A percentile compares a stretch with the other conserved stretches of the same genome.
Evolutionary conservation across 1,140 invertebrate species (phyloP).

Genomic region (Drosophila simulans): DNA sequence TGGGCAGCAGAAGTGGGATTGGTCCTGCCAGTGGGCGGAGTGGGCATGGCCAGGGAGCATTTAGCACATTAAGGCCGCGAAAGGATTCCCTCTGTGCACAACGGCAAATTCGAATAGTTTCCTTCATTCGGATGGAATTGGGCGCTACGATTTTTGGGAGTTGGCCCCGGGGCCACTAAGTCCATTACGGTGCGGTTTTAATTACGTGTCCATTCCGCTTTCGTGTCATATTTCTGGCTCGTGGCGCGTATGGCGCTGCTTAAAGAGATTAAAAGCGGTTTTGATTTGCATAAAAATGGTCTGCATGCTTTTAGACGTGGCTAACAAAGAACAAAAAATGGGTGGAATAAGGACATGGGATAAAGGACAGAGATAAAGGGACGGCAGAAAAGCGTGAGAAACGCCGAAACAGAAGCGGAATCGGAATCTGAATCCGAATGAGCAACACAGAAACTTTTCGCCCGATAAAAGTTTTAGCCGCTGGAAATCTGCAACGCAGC

Average conservation of each 20-base stretch:
- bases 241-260: slow-evolving; percentile 57
- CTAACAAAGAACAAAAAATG: neutral
- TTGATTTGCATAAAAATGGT: slow-evolving; percentile 73
- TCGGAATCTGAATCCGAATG: slow-evolving; percentile 7
- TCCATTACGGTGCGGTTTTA: slow-evolving; percentile 76
- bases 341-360: neutral
- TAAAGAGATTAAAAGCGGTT: slow-evolving; percentile 71
- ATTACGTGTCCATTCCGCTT: slow-evolving; percentile 73
- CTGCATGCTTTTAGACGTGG: slow-evolving; percentile 56
- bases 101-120: slow-evolving; percentile 28
- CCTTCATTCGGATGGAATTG: neutral
- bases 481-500: slow-evolving; percentile 12
- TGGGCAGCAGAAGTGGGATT: neutral
- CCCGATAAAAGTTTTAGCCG: slow-evolving; percentile 56
- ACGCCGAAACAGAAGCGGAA: slow-evolving; percentile 6
- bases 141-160: neutral
- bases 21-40: slow-evolving; percentile 3
- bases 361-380: slow-evolving; percentile 21
- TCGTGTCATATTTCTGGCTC: slow-evolving; percentile 57
- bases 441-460: slow-evolving; percentile 44
- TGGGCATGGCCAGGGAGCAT: slow-evolving; percentile 25
- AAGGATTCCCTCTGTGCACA: slow-evolving; percentile 6
- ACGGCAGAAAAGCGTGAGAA: slow-evolving; percentile 28
- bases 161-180: slow-evolving; percentile 33
- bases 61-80: slow-evolving; percentile 34